Base-by-base conservation (phyloP, 2,888 invertebrate species). In the Conistra vaccinii region DNA sequence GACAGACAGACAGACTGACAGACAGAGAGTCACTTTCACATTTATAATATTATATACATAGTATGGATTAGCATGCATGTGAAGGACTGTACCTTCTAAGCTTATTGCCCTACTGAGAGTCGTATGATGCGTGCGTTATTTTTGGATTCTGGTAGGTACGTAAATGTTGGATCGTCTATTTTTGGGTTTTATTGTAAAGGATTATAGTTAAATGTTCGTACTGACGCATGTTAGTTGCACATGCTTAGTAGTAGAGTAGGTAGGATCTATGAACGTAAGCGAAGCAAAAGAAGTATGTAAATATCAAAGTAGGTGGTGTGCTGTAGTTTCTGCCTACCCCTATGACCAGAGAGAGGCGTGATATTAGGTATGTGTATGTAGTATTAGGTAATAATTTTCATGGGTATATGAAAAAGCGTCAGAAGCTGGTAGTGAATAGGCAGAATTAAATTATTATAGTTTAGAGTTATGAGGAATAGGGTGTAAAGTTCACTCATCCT, bases 51-150 rank as follows among this genome's bases (percentile, higher is more conserved):
- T n/a, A n/a, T n/a, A n/a, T n/a, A n/a, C n/a, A n/a, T n/a, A 53
- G 12, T 26, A 26, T 55, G 5, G 53, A 55, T 55, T 53, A 53
- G 53, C 14, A 26, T 12, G 12, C 5, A 26, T 66, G 55, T 66
- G 66, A n/a, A 57, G n/a, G 66, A 55, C 57, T 57, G 87, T 88
- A 84, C 20, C 26, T 26, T 23, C 83, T 73, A 78, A 86, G 80
- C 83, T 80, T 86, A 80, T 70, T 75, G 80, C 80, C 58, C 78
- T 79, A 72, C 60, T 51, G 81, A 82, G 75, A 76, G 60, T 78
- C 66, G 74, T 67, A 72, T 78, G 78, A 75, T 68, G 67, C 70
- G 29, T 78, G 69, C 69, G 73, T 51, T 76, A 69, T 69, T 75
- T 76, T 73, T 65, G 70, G 45, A 32, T 29, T 63, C 60, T 10